Conservation (phyloP, 1,140 invertebrate genomes). For the Andrena cerasifolii region DNA sequence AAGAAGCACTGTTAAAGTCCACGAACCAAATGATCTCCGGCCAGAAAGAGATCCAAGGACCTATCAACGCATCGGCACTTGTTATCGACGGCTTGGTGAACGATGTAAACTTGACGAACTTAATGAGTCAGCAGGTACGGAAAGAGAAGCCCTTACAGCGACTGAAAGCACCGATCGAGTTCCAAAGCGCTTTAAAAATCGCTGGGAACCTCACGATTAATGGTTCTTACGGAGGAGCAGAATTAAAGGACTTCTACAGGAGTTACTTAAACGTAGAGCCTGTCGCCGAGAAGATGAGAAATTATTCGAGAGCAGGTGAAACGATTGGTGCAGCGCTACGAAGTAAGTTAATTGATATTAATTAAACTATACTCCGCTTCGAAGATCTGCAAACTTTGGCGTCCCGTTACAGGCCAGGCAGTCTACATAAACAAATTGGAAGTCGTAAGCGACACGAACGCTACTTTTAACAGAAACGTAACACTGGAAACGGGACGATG, state of each 20-base stretch:
- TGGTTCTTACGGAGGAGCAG: slow-evolving; percentile 42
- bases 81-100: slow-evolving; percentile 64
- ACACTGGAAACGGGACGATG: slow-evolving; percentile 31
- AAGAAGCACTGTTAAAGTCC: slow-evolving; percentile 58
- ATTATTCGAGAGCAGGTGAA: slow-evolving; percentile 33
- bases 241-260: slow-evolving; percentile 49
- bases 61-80: slow-evolving; percentile 48
- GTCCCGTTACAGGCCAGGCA: slow-evolving; percentile 52
- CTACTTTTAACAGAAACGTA: slow-evolving; percentile 15
- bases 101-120: slow-evolving; percentile 60
- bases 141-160: slow-evolving; percentile 54
- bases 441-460: slow-evolving; percentile 23
- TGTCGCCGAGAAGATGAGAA: neutral
- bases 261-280: neutral
- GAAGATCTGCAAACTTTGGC: too few relatives aligned
- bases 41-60: slow-evolving; percentile 61
- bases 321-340: slow-evolving; percentile 47
- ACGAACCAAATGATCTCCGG: slow-evolving; percentile 60
- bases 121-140: slow-evolving; percentile 59
- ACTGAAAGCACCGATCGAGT: slow-evolving; percentile 59
- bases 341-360: too few relatives aligned
- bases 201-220: slow-evolving; percentile 62
- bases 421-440: slow-evolving; percentile 65
- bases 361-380: too few relatives aligned
- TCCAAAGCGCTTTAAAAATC: slow-evolving; percentile 61